Percentiles rank a stretch among this genome's conserved stretches.
Conservation (phyloP, 2,888 invertebrate species). For the Raillietiella orientalis region DNA sequence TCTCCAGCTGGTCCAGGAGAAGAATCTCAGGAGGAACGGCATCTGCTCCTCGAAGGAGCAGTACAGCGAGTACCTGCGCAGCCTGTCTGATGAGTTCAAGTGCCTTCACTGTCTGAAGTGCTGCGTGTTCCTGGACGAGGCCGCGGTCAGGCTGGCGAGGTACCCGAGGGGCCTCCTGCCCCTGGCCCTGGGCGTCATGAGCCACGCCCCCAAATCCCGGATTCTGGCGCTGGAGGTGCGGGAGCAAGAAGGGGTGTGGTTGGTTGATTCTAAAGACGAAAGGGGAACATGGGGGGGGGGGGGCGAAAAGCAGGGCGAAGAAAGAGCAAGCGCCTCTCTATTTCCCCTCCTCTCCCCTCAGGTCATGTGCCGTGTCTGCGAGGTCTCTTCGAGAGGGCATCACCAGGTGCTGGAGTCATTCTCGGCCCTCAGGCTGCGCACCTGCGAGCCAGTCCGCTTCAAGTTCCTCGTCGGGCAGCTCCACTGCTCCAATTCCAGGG, state of each 20-base stretch:
- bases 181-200: constrained; percentile 12
- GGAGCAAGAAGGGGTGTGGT: no score
- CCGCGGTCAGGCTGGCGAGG: constrained; percentile 34
- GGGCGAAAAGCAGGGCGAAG: no score
- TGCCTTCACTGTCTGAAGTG: constrained; percentile 59
- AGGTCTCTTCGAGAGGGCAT: constrained; percentile 33
- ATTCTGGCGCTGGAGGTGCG: constrained; percentile 42
- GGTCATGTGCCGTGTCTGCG: no score
- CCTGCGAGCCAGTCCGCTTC: constrained; percentile 73
- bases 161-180: constrained; percentile 36
- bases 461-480: constrained; percentile 64
- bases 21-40: constrained; percentile 6
- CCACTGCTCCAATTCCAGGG: constrained; percentile 16
- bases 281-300: no score
- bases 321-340: no score
- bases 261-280: no score
- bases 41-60: constrained; percentile 6
- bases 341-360: no score
- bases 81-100: constrained; percentile 52
- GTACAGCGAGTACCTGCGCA: constrained; percentile 31
- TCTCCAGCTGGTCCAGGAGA: constrained; percentile 45
- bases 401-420: constrained; percentile 62
- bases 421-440: constrained; percentile 49
- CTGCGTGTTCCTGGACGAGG: constrained; percentile 43
- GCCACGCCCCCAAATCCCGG: constrained; percentile 12